Evolutionary conservation across 2,113 vertebrate species (phyloP).

Genomic region (Boulengerochromis microlepis): DNA sequence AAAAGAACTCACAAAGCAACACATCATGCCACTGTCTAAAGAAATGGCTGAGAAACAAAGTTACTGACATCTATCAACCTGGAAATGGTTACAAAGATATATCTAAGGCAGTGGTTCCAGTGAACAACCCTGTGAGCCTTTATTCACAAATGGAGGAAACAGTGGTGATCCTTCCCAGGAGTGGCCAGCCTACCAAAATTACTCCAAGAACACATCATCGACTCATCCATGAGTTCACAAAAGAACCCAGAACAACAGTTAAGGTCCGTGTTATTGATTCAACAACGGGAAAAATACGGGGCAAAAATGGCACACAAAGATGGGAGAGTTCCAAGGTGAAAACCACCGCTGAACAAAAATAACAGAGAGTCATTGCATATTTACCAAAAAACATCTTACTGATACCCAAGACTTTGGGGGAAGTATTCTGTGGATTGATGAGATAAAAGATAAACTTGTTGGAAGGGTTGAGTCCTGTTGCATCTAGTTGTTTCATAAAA

Average conservation of each 20-base stretch:
- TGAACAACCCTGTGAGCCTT: background rate
- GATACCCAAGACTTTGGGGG: background rate
- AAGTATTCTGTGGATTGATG: background rate
- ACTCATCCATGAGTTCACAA: background rate
- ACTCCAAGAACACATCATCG: background rate
- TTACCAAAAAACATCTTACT: background rate
- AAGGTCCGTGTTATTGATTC: background rate
- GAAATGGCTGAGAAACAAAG: background rate
- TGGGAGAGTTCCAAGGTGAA: background rate
- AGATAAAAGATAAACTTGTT: background rate
- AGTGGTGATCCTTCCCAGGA: background rate
- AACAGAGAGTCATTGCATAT: background rate
- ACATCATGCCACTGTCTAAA: background rate
- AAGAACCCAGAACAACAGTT: background rate
- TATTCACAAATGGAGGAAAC: background rate
- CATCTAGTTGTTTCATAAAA: background rate
- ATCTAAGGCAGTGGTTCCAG: background rate
- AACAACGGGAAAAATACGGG: rapidly evolving
- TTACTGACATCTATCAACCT: background rate
- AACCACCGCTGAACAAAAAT: background rate
- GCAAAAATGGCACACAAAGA: background rate
- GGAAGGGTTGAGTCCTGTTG: background rate
- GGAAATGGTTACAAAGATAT: background rate
- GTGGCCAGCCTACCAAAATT: background rate
- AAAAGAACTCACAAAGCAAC: background rate